Evolutionary conservation across 2,113 vertebrate genomes (phyloP).

Genomic region (Neolamprologus longior): DNA sequence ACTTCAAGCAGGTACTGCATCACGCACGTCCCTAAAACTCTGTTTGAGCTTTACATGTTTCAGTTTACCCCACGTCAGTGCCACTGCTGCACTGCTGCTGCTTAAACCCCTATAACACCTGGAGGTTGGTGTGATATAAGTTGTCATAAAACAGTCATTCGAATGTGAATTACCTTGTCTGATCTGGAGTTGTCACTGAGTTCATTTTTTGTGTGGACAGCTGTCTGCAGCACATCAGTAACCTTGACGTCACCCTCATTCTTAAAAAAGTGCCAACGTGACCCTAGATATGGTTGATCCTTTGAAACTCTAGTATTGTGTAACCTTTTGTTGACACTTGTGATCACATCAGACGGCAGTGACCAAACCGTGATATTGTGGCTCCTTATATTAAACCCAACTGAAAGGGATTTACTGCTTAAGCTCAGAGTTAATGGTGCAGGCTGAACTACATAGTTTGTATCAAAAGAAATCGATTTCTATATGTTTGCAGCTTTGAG

Average conservation of each 20-base stretch:
- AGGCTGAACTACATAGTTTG: background rate
- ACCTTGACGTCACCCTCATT: background rate
- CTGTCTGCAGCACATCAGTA: background rate
- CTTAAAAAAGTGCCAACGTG: background rate
- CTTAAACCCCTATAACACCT: background rate
- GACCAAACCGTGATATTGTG: background rate
- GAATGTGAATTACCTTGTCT: background rate
- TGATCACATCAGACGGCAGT: background rate
- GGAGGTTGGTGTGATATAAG: rapidly evolving
- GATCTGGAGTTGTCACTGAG: background rate
- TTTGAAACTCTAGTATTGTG: background rate
- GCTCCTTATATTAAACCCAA: background rate
- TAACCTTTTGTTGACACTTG: background rate
- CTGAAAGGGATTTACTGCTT: background rate
- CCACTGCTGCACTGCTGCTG: background rate
- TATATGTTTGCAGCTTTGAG: background rate
- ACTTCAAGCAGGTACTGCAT: rapidly evolving
- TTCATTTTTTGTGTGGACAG: background rate
- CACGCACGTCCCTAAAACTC: background rate
- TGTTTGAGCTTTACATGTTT: background rate
- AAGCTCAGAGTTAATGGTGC: background rate
- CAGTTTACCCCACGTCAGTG: background rate
- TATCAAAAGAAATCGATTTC: background rate
- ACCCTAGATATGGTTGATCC: background rate
- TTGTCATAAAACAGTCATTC: background rate